Evolutionary conservation across 2,797 vertebrate genomes (phyloP).

Genomic region (Alauda arvensis): DNA sequence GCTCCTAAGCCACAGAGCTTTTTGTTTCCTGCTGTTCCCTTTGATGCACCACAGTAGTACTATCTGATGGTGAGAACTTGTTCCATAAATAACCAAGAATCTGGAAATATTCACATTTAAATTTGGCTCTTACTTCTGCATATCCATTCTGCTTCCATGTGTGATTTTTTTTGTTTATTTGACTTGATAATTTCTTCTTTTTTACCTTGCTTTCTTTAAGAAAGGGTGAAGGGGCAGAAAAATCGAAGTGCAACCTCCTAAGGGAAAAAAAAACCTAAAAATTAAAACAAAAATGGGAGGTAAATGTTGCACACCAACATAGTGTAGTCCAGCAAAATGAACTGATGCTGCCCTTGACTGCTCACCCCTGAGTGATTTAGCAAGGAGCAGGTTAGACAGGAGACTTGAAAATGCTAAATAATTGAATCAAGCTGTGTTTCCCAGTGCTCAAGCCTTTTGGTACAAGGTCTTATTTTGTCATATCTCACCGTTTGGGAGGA

Average conservation of each 20-base stretch:
- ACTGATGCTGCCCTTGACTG: background rate
- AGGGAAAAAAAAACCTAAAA: background rate
- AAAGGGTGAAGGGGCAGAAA: background rate
- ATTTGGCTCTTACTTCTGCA: accelerated
- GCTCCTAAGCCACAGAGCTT: background rate
- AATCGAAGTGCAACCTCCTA: background rate
- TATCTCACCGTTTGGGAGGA: background rate
- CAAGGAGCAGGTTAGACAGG: background rate
- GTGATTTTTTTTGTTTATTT: background rate
- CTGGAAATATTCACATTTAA: background rate
- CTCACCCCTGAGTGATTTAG: background rate
- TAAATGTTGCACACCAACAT: background rate
- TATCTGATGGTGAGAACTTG: background rate
- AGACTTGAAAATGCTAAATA: background rate
- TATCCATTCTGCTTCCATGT: background rate
- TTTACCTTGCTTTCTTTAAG: background rate
- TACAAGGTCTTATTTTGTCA: background rate
- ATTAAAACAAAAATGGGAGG: background rate
- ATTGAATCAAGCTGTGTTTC: background rate
- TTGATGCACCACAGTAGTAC: background rate
- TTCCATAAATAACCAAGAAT: background rate
- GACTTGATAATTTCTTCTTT: background rate
- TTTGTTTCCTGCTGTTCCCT: background rate
- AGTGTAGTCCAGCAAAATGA: background rate
- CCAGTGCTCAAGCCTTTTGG: background rate